Base-by-base conservation (phyloP, 2,888 invertebrate genomes). In the Microchrysa polita region DNA sequence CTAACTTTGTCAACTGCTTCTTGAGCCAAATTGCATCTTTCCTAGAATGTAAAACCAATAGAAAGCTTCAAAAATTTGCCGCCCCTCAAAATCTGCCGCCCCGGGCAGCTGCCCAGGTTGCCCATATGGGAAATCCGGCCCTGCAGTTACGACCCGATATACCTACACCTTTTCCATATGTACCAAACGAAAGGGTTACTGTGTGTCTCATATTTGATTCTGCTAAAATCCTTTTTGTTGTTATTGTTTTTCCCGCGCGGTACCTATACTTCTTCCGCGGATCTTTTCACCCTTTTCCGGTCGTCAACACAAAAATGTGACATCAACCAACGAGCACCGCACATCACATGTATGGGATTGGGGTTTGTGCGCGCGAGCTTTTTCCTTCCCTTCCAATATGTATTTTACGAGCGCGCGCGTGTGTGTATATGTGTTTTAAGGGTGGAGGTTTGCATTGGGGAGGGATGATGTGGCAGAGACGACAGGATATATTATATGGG, bases 351-450 rank as follows among this genome's bases (percentile, higher is more conserved):
- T 34, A 44, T 16, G 44, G 65, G 27, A 34, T 65, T 10, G n/a
- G 65, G 65, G 16, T 42, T 22, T 65, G 65, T n/a, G 63, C 53
- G 48, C 69, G 55, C 69, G 42, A 69, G 69, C 69, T 69, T 69
- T 69, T 57, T 55, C 55, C 69, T 40, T 69, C 55, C 69, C 57
- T 69, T 55, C 69, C 69, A 69, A 52, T 34, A 34, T 34, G 27
- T 34, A 69, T 20, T 55, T 69, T 69, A 55, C 18, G 34, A 22
- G 57, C 34, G 55, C 69, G 67, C 57, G 40, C 34, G 40, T 42
- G 34, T 63, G 27, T 59, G 61, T 40, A 16, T 20, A 57, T 65
- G 16, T 18, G 1, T 23, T 61, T 40, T 18, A 12, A 42, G 61
- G 61, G 18, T 16, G 14, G 40, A 12, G 40, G 61, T n/a, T n/a